Percentiles rank a stretch among this genome's conserved stretches.
These are phyloP conservation scores for Apamea monoglypha DNA, from an alignment of 2,888 invertebrate species.

Conservation along the genomic window DNA sequence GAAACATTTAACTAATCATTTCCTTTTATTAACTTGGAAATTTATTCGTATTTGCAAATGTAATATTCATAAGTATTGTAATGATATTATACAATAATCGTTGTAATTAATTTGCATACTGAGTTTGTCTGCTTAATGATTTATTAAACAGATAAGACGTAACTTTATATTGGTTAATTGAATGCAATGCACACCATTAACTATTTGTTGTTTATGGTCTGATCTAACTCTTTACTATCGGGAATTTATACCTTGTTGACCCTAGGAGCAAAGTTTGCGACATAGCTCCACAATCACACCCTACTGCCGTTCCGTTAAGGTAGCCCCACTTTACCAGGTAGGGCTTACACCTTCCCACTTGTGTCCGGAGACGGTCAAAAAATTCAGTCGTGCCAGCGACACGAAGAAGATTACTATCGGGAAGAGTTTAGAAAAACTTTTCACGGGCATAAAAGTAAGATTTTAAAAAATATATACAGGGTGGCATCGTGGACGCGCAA, in stretches of 20 bases:
- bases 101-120: conserved; percentile 41
- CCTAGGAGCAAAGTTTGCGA: too few species aligned
- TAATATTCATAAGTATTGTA: conserved; percentile 49
- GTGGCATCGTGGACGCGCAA: background rate
- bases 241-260: too few species aligned
- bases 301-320: too few species aligned
- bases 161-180: conserved; percentile 13
- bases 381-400: too few species aligned
- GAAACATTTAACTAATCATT: conserved; percentile 49
- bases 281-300: too few species aligned
- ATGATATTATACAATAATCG: conserved; percentile 44
- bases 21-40: conserved; percentile 46
- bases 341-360: too few species aligned
- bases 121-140: conserved; percentile 25
- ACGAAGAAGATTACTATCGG: too few species aligned
- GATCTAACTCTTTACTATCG: too few species aligned
- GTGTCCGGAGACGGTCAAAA: too few species aligned
- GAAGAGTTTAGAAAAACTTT: background rate
- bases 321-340: too few species aligned
- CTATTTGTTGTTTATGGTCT: background rate
- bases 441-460: background rate
- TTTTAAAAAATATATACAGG: background rate
- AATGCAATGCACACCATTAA: background rate
- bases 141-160: conserved; percentile 34
- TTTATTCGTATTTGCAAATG: conserved; percentile 44